These are phyloP conservation scores for Crocodylus rhombifer DNA, from an alignment of 2,797 vertebrate species.

Conservation along the genomic window DNA sequence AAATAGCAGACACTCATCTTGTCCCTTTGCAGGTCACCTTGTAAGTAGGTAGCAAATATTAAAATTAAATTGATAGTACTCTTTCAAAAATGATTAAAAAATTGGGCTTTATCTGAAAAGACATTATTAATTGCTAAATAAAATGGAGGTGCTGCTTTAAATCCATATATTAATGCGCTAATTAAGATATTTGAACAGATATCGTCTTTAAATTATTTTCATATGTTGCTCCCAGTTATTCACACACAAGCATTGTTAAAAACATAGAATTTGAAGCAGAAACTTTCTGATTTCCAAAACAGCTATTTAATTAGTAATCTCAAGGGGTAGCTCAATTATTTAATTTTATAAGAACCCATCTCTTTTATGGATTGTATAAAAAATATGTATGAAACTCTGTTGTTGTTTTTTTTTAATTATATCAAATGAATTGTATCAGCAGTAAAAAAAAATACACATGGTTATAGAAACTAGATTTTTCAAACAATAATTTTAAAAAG, in stretches of 20 bases:
- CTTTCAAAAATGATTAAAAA: neutral
- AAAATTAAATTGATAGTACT: neutral
- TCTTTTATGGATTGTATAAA: neutral
- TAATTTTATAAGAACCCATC: neutral
- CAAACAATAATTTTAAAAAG: neutral
- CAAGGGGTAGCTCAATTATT: neutral
- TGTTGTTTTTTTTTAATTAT: neutral
- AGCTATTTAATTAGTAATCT: neutral
- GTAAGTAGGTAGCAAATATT: neutral
- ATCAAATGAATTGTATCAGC: neutral
- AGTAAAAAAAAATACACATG: neutral
- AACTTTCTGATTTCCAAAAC: neutral
- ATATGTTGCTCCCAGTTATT: neutral
- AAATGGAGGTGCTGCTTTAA: neutral
- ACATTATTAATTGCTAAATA: neutral
- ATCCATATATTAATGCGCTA: neutral
- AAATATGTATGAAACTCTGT: neutral
- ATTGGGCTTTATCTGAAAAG: neutral
- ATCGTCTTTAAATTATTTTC: neutral
- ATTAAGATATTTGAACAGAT: neutral
- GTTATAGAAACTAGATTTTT: neutral
- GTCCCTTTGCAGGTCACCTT: conserved; percentile 17
- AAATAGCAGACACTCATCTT: neutral
- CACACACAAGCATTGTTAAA: neutral
- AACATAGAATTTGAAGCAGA: neutral